phyloP scores from a whole-genome alignment of 2,113 vertebrate genomes.

The Myrmecobius fasciatus region DNA sequence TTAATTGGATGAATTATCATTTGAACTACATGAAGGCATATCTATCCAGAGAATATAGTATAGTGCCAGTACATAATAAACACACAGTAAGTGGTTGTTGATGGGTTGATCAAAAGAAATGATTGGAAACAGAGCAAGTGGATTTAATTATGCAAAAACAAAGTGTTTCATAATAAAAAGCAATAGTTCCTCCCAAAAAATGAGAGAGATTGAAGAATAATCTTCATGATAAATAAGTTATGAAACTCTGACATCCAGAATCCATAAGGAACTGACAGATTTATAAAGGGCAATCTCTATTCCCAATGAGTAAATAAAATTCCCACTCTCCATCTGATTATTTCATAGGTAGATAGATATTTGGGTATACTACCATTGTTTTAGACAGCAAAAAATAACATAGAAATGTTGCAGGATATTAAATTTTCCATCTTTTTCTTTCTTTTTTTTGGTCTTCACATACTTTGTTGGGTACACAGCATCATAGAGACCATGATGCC shows the following conservation, averaged over 20 bases:
- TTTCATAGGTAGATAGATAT: background rate
- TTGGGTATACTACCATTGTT: background rate
- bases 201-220: background rate
- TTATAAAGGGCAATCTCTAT: background rate
- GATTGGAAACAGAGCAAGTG: background rate
- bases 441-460: background rate
- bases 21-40: background rate
- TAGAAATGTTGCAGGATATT: background rate
- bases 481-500: background rate
- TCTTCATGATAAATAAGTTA: background rate
- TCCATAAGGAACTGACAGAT: background rate
- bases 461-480: background rate
- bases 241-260: background rate
- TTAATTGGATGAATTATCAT: background rate
- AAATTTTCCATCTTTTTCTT: background rate
- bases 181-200: background rate
- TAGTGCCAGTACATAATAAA: background rate
- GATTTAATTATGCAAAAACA: background rate
- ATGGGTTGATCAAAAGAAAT: background rate
- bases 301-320: background rate
- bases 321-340: background rate
- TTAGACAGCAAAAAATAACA: background rate
- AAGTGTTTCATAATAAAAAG: background rate
- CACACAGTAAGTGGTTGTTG: background rate
- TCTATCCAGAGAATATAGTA: background rate